Evolutionary conservation across 2,888 invertebrate species (phyloP).

Genomic region (Margaritifera margaritifera): DNA sequence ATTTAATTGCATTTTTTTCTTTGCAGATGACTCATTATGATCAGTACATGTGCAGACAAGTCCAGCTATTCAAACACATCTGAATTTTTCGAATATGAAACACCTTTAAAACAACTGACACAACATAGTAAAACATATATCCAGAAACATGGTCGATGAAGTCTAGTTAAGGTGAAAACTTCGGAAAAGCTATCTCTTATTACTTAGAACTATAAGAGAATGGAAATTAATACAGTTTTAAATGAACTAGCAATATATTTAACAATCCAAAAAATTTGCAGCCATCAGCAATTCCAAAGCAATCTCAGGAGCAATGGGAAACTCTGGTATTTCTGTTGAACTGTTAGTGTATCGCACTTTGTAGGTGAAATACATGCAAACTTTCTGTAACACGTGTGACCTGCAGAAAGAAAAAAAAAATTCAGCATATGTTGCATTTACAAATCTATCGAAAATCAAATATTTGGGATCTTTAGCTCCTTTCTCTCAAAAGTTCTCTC

Average conservation of each 20-base stretch:
- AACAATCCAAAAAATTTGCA: conserved; percentile 99
- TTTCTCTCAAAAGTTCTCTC: background rate
- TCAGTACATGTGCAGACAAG: too few relatives aligned
- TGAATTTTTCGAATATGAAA: too few relatives aligned
- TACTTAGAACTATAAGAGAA: too few relatives aligned
- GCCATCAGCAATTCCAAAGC: conserved; percentile 99
- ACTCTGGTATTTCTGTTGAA: conserved; percentile 99
- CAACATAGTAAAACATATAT: too few relatives aligned
- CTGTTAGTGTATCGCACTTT: conserved; percentile 96
- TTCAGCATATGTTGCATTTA: background rate
- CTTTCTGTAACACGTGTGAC: conserved; percentile 98
- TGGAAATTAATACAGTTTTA: too few relatives aligned
- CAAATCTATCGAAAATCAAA: background rate
- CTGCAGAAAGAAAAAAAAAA: conserved; percentile 56
- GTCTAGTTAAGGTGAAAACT: too few relatives aligned
- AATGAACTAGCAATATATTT: conserved; percentile 12
- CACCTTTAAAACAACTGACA: too few relatives aligned
- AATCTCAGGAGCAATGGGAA: conserved; percentile 98
- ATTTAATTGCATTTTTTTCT: too few relatives aligned
- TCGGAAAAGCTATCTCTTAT: too few relatives aligned
- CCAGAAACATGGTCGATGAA: too few relatives aligned
- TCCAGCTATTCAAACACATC: too few relatives aligned
- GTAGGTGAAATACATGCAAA: conserved; percentile 99
- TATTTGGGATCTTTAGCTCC: background rate
- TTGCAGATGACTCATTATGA: too few relatives aligned